These are phyloP conservation scores for Macrobrachium nipponense DNA, from an alignment of 1,140 invertebrate genomes.

Conservation along the genomic window DNA sequence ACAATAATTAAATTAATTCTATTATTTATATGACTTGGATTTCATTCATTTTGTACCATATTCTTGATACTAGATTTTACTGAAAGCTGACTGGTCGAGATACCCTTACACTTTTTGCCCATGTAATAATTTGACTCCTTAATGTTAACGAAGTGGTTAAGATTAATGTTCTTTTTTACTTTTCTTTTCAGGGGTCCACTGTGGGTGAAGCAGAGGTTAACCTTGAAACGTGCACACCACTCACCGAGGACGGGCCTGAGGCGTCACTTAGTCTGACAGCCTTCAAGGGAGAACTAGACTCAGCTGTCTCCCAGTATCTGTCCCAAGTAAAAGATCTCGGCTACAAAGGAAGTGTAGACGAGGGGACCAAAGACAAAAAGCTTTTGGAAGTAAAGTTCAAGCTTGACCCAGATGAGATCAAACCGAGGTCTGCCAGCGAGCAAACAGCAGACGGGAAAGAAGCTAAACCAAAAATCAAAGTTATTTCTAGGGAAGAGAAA, in stretches of 20 bases:
- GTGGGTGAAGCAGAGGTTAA: constrained; percentile 33
- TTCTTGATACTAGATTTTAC: too few species aligned
- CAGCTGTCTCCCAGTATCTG: constrained; percentile 60
- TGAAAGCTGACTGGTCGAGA: too few species aligned
- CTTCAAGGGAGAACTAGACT: constrained; percentile 62
- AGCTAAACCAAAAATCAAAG: constrained; percentile 12
- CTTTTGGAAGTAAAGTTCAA: constrained; percentile 60
- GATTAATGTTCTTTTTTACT: constrained; percentile 1
- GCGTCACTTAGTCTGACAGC: constrained; percentile 21
- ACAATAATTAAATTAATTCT: too few species aligned
- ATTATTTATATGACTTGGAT: too few species aligned
- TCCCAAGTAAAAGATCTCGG: constrained; percentile 61
- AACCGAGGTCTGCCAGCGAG: neutral
- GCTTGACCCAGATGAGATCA: constrained; percentile 46
- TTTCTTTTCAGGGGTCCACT: neutral
- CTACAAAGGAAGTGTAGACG: constrained; percentile 31
- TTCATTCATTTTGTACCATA: too few species aligned
- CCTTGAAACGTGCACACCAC: constrained; percentile 18
- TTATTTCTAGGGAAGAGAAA: constrained; percentile 34
- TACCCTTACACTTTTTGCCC: neutral
- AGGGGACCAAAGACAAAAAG: constrained; percentile 45
- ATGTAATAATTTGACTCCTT: neutral
- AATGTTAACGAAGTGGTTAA: neutral
- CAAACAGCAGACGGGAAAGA: constrained; percentile 29
- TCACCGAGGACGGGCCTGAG: constrained; percentile 21